Base-by-base conservation (phyloP, 2,113 vertebrate species). In the Channa argus region DNA sequence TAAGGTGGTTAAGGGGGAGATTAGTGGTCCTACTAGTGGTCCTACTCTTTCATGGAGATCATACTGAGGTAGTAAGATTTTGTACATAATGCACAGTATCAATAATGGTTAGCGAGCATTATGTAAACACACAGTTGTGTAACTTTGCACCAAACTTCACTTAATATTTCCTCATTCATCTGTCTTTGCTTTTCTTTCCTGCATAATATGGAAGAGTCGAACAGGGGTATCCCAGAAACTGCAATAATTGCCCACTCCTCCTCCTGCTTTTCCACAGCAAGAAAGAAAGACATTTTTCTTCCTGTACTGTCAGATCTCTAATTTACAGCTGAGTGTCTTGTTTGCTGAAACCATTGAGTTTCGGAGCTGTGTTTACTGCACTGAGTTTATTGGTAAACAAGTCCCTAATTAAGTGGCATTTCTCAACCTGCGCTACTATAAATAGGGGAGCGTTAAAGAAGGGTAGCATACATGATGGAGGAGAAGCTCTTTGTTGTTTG, bases 401-500 rank as follows among this genome's bases (percentile, higher is more conserved):
- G 47, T 1, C 3, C 50, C 77, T 87, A 88, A 86, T 87, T 84
- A 88, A 79, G 61, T 6, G 9, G 13, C 56, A 15, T 60, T 56
- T 52, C 62, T 69, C 78, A 70, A 80, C 64, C 82, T 84, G 75
- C 8, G 8, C 39, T 24, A 33, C 75, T 82, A 84, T 76, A 87
- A 90, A 90, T 88, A 91, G 85, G 49, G 53, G 63, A 79, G 63
- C 14, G 63, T 82, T 80, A 74, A 66, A 54, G 74, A 70, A 86
- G 43, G 63, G 53, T 56, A 64, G 73, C 77, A 81, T 79, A 77
- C 53, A 64, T 75, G 74, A 86, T 12, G 49, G 67, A 36, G 51
- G 49, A 39, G 5, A 58, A 56, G 55, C 4, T 67, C 77, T 86
- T 86, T 90, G 77, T 89, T 88, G 86, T 92, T 84, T 80, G 75